Base-by-base conservation (phyloP, 30 jellyfish, hydroid and myxozoan genomes). In the Rhopilema esculentum region DNA sequence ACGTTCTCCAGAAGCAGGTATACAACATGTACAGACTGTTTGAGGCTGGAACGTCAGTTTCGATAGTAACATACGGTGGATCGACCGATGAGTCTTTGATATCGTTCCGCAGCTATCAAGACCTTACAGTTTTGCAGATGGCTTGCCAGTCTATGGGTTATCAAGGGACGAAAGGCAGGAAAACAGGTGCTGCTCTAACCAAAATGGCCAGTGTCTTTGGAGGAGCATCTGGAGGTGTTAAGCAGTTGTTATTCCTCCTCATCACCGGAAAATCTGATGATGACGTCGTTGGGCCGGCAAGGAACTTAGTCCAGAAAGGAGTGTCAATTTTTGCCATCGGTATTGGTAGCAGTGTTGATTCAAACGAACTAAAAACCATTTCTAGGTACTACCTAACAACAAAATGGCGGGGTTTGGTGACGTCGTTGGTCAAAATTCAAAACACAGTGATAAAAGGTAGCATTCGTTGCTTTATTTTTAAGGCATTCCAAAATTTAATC, bases 251-350 rank as follows among this genome's bases (percentile, higher is more conserved):
- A 70, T 96, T 96, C 82, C 75, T 96, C 64, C 48, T 96, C 84
- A 83, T 93, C 53, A 96, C 99, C 4, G 99, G 99, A 18, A 96
- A 96, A 84, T 92, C 98, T 27, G 98, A 91, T 12, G 99, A 96
- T 91, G 99, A 96, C 82, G 99, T 96, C 53, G 97, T 92, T 28
- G 92, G 88, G 8, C 99, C 99, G 1, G 99, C 99, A 26, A 91
- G 95, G 77, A 81, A 91, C 72, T 91, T 96, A 2, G 99, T 96
- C 4, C 88, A 80, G 71, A 86, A 84, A 63, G 99, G 99, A 1
- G 69, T 96, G 17, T 96, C 99, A 22, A 96, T 96, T 1, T 96
- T 96, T 80, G 99, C 99, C 8, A 31, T 96, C 30, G 99, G 99
- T 0, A 83, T 96, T 62, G 99, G 99, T n/a, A 75, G 62, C 27